Percentiles rank a stretch among this genome's conserved stretches.
Conservation (phyloP, 1,140 invertebrate species). For the Trissolcus basalis region DNA sequence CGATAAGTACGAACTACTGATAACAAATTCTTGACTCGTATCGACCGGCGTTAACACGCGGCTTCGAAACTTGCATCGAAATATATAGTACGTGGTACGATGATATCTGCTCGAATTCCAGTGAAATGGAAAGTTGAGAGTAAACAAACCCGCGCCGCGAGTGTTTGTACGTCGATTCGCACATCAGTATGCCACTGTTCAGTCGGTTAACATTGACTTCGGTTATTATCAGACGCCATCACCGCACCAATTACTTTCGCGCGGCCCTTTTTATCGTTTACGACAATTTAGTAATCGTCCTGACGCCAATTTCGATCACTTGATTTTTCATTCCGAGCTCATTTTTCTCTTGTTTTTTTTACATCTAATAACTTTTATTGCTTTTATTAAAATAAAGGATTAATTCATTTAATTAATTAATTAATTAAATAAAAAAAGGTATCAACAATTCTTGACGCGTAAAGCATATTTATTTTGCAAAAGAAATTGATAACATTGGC, state of each 20-base stretch:
- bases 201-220: constrained; percentile 43
- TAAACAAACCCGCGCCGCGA: constrained; percentile 41
- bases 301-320: background rate
- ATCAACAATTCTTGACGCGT: too few species aligned
- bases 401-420: too few species aligned
- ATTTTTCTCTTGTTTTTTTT: too few species aligned
- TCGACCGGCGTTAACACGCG: constrained; percentile 10
- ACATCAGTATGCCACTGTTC: constrained; percentile 26
- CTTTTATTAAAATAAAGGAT: too few species aligned
- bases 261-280: background rate
- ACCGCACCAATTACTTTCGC: constrained; percentile 13
- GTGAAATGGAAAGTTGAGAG: constrained; percentile 54
- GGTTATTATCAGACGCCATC: constrained; percentile 44
- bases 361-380: too few species aligned
- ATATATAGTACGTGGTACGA: constrained; percentile 17
- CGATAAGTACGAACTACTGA: constrained; percentile 66
- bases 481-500: too few species aligned
- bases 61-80: constrained; percentile 31
- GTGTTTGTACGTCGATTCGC: constrained; percentile 47
- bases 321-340: background rate
- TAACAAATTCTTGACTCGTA: constrained; percentile 38
- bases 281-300: constrained; percentile 1
- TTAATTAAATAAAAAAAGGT: too few species aligned
- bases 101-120: constrained; percentile 53
- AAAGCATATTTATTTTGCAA: too few species aligned